These are phyloP conservation scores for Sternarchorhynchus goeldii DNA, from an alignment of 2,797 vertebrate species.

Conservation along the genomic window DNA sequence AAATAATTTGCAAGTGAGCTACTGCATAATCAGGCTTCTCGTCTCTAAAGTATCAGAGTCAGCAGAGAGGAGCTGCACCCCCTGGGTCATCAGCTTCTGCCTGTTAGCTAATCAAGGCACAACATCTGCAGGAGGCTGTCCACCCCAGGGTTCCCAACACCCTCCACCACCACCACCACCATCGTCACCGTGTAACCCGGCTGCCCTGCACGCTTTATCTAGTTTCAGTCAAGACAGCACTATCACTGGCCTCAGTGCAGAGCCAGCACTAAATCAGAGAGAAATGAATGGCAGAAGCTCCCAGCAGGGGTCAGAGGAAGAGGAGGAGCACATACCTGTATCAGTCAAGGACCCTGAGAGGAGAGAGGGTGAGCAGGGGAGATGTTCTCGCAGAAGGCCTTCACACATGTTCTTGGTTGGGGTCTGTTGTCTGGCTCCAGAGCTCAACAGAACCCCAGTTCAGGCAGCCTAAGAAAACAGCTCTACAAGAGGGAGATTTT, in stretches of 20 bases:
- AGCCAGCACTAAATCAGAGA: conserved; percentile 35
- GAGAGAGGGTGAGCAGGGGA: neutral
- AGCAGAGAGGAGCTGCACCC: conserved; percentile 25
- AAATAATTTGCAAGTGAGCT: conserved; percentile 9
- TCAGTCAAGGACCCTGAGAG: conserved; percentile 21
- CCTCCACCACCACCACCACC: neutral
- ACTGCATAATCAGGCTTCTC: conserved; percentile 36
- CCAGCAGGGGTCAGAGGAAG: conserved; percentile 43
- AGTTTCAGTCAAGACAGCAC: conserved; percentile 46
- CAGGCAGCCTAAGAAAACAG: conserved; percentile 36
- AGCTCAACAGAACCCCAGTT: neutral
- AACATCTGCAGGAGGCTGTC: conserved; percentile 67
- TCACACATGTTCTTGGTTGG: conserved; percentile 8
- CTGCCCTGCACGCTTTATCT: conserved; percentile 9
- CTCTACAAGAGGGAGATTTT: neutral
- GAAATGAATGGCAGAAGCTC: neutral
- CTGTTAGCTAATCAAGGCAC: conserved; percentile 63
- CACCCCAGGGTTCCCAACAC: conserved; percentile 45
- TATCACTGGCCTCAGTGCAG: neutral
- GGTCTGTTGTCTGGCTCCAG: conserved; percentile 6
- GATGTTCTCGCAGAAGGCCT: conserved; percentile 17
- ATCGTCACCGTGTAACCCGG: conserved; percentile 41
- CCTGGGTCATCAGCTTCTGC: conserved; percentile 44
- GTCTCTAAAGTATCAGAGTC: conserved; percentile 29
- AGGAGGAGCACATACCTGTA: conserved; percentile 41